These are phyloP conservation scores for Coregonus suidteri DNA, from an alignment of 2,797 vertebrate species.

Conservation along the genomic window DNA sequence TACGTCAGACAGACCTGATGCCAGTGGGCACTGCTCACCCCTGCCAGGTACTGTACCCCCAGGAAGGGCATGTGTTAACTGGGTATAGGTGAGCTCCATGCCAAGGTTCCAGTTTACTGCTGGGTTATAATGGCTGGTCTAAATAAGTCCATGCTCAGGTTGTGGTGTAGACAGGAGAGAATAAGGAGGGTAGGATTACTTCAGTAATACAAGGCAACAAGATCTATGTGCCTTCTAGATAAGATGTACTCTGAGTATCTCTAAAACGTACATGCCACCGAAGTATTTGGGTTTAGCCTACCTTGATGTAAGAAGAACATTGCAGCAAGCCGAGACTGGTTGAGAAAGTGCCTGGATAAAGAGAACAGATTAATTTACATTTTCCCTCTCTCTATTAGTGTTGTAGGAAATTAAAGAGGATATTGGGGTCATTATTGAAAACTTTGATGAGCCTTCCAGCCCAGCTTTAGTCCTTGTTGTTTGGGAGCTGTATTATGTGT, in stretches of 20 bases:
- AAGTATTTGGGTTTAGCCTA: not conserved
- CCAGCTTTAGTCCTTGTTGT: slow-evolving; percentile 28
- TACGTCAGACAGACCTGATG: slow-evolving; percentile 2
- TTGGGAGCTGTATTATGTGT: slow-evolving; percentile 21
- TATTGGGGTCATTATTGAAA: slow-evolving; percentile 18
- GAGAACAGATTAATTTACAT: slow-evolving; percentile 15
- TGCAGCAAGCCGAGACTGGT: slow-evolving; percentile 34
- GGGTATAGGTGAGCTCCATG: slow-evolving; percentile 42
- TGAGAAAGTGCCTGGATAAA: slow-evolving; percentile 17
- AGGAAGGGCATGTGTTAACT: slow-evolving; percentile 37
- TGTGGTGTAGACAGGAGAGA: no score
- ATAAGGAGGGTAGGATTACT: no score
- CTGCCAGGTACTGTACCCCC: slow-evolving; percentile 36
- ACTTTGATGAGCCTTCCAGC: slow-evolving; percentile 40
- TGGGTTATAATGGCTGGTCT: no score
- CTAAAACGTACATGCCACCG: not conserved
- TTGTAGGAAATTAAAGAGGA: slow-evolving; percentile 32
- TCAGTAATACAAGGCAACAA: no score
- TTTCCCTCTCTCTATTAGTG: slow-evolving; percentile 17
- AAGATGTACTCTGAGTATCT: no score
- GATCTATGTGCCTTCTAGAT: no score
- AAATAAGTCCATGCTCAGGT: no score
- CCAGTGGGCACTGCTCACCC: slow-evolving; percentile 24
- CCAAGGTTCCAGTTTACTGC: not conserved
- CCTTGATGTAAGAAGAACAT: slow-evolving; percentile 7